Conservation (phyloP, 2,797 vertebrate genomes). For the Luscinia luscinia region DNA sequence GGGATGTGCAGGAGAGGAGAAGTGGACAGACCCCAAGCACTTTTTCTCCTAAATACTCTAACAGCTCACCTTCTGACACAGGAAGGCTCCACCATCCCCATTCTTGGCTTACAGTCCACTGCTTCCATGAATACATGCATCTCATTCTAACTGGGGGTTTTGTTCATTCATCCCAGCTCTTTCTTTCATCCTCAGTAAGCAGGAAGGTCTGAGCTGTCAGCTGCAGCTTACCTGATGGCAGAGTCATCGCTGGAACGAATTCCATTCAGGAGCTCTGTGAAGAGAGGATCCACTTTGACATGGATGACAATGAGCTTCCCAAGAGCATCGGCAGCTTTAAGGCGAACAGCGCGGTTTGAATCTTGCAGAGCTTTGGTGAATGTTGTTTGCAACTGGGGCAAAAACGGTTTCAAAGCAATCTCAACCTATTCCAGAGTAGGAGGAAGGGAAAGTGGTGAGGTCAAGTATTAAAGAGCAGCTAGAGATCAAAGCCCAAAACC, state of each 20-base stretch:
- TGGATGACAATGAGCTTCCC: conserved; percentile 97
- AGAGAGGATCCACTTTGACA: conserved; percentile 95
- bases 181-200: not conserved
- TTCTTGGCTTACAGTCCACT: not conserved
- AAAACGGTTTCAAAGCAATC: conserved; percentile 95
- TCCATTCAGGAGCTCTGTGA: conserved; percentile 90
- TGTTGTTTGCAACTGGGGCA: conserved; percentile 97
- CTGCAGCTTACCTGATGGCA: conserved; percentile 85
- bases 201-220: not conserved
- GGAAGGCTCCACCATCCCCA: not conserved
- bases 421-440: conserved; percentile 84
- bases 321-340: conserved; percentile 92
- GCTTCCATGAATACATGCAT: not conserved
- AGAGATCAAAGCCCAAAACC: not conserved
- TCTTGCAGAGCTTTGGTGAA: conserved; percentile 98
- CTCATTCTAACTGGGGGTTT: not conserved
- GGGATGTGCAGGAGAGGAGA: not conserved
- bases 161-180: not conserved
- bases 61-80: not conserved
- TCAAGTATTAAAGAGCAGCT: not conserved
- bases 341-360: conserved; percentile 90
- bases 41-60: not conserved
- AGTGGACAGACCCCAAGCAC: not conserved
- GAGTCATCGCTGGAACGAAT: conserved; percentile 93
- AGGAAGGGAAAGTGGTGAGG: not conserved